phyloP scores from a whole-genome alignment of 2,888 invertebrate genomes.

The Homarus gammarus region DNA sequence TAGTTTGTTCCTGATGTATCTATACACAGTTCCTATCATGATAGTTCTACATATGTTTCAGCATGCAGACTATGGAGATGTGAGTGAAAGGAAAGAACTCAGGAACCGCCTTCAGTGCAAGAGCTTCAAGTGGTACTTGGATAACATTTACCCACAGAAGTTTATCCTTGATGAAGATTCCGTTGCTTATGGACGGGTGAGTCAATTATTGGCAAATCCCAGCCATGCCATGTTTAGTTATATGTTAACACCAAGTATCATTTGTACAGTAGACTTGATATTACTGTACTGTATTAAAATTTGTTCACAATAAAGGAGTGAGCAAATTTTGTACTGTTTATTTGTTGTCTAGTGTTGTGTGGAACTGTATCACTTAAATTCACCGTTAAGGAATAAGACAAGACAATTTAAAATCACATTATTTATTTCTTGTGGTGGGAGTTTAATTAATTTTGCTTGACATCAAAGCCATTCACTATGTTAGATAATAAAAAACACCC shows the following conservation, averaged over 20 bases:
- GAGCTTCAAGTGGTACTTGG: slow-evolving; percentile 75
- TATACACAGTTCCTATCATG: background rate
- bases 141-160: slow-evolving; percentile 75
- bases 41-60: background rate
- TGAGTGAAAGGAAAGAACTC: slow-evolving; percentile 63
- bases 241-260: background rate
- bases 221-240: background rate
- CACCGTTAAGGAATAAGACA: no score
- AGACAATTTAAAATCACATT: no score
- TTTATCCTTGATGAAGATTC: slow-evolving; percentile 76
- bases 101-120: slow-evolving; percentile 69
- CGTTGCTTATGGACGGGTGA: slow-evolving; percentile 76
- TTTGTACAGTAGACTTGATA: no score
- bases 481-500: no score
- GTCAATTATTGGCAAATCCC: background rate
- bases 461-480: no score
- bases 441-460: no score
- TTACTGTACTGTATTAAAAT: no score
- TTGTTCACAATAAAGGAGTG: no score
- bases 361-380: no score
- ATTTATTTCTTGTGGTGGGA: no score
- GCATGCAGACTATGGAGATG: slow-evolving; percentile 72
- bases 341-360: no score
- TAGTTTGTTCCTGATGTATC: background rate
- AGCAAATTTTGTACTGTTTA: no score